Percentiles rank a stretch among this genome's conserved stretches.
Evolutionary conservation across 2,888 invertebrate genomes (phyloP).

Genomic region (Tetranychus truncatus): DNA sequence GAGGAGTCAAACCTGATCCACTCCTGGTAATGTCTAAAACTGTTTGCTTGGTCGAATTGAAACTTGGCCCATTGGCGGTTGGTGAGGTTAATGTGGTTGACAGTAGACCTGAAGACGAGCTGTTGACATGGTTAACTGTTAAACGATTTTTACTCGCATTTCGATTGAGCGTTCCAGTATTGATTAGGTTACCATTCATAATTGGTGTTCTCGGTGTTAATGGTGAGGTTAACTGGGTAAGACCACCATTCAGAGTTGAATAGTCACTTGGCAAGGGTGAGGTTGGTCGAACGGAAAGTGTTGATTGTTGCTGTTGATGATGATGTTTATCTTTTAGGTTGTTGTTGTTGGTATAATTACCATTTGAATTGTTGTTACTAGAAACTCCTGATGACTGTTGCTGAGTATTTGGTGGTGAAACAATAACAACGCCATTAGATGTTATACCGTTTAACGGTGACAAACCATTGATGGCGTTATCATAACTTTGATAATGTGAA

Average conservation of each 20-base stretch:
- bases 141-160: neutral
- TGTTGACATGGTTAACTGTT: neutral
- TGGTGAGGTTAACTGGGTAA: neutral
- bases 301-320: neutral
- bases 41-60: neutral
- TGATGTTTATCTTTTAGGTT: neutral
- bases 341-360: neutral
- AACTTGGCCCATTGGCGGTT: neutral
- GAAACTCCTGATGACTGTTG: neutral
- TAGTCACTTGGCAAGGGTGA: neutral
- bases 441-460: neutral
- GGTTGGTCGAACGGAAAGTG: neutral
- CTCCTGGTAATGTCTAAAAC: neutral
- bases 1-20: neutral
- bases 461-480: neutral
- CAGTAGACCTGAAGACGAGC: neutral
- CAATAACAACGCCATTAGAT: neutral
- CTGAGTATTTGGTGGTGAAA: neutral
- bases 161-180: neutral
- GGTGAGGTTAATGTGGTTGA: neutral
- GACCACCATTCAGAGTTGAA: neutral
- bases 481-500: neutral
- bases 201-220: neutral
- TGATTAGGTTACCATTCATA: neutral
- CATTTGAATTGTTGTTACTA: neutral